Evolutionary conservation across 1,140 invertebrate species (phyloP), one percentile per base, ranked within the genome.

Genomic region (Philotrypesis tridentata): DNA sequence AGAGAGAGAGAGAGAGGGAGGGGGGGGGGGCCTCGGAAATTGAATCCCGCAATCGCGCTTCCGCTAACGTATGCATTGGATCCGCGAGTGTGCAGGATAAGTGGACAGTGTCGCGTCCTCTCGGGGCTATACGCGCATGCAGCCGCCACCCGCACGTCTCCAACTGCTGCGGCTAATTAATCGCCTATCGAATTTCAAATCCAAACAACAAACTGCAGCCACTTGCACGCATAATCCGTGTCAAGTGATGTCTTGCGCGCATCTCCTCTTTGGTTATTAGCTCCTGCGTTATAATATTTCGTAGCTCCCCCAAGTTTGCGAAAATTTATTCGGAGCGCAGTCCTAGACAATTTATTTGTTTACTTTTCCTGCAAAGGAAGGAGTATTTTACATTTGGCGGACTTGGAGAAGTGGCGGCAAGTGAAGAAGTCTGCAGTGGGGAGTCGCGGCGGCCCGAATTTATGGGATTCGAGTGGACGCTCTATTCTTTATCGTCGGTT

Each of bases 1-100:
- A n/a, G n/a, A n/a, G n/a, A n/a, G n/a, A n/a, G n/a, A n/a, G n/a
- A n/a, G n/a, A n/a, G n/a, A n/a, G n/a, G n/a, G n/a, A n/a, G n/a
- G n/a, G n/a, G n/a, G n/a, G n/a, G n/a, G n/a, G n/a, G n/a, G 85
- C 84, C 85, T 89, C 85, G 85, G 86, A 88, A 90, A 90, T 90
- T 90, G 89, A 90, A 90, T 90, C 85, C 84, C 85, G 87, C 86
- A 88, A 90, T 89, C 83, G 86, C 86, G 82, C 82, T 40, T 63
- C 80, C 82, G 85, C 84, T 86, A 88, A 88, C 89, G 82, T 88
- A 89, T 89, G 88, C 88, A 89, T 87, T 88, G 87, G 84, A 70
- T 83, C 67, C 63, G 8, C 9, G 40, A 8, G 3, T 55, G n/a
- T n/a, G n/a, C n/a, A n/a, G n/a, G n/a, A 55, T 55, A 55, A 55